Conservation (phyloP, 1,140 invertebrate species). For the Heterodera schachtii region DNA sequence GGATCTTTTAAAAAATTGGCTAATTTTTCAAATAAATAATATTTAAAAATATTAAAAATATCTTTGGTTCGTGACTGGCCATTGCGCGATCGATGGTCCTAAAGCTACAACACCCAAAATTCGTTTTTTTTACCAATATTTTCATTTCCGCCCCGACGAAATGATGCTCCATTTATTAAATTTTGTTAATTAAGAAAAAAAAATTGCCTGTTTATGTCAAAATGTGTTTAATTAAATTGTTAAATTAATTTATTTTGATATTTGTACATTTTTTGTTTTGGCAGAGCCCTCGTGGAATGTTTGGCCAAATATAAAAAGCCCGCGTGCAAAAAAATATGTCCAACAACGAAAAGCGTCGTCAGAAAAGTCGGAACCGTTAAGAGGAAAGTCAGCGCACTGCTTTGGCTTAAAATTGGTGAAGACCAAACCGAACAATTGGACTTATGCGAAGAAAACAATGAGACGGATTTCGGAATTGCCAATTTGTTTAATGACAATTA, state of each 20-base stretch:
- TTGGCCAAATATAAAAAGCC: neutral
- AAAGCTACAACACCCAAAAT: no score
- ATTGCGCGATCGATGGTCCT: no score
- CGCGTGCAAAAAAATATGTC: neutral
- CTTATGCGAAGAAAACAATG: neutral
- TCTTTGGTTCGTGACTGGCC: no score
- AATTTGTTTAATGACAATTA: no score
- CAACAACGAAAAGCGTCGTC: neutral
- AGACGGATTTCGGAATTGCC: neutral
- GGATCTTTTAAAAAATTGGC: no score
- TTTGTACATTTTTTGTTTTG: neutral
- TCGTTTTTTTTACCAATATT: no score
- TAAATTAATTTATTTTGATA: neutral
- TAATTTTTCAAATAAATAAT: no score
- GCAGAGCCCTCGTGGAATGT: conserved; percentile 6
- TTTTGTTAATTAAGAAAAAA: no score
- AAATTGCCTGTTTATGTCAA: no score
- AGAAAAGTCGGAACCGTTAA: neutral
- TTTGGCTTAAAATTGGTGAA: neutral
- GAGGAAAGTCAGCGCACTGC: neutral
- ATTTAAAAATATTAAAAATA: no score
- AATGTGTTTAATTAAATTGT: neutral
- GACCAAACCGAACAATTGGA: neutral
- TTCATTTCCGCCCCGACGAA: no score
- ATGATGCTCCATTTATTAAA: no score